phyloP scores from a whole-genome alignment of 2,797 vertebrate genomes.

The Cossypha heuglini region DNA sequence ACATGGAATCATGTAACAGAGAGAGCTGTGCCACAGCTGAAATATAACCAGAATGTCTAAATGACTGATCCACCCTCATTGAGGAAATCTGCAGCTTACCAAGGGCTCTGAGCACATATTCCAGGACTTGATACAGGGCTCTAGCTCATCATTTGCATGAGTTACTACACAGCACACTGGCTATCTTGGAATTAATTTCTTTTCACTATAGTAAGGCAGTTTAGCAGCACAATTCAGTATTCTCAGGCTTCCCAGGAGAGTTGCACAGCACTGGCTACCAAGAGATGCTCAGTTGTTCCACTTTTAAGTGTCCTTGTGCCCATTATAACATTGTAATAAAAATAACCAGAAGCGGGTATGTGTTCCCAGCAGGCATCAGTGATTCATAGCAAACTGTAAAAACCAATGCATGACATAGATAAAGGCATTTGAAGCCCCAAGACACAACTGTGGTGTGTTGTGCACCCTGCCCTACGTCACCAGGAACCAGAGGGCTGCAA shows the following conservation, averaged over 20 bases:
- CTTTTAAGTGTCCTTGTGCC: conserved; percentile 64
- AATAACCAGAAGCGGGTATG: conserved; percentile 57
- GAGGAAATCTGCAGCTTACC: neutral
- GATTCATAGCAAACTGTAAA: conserved; percentile 57
- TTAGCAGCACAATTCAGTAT: neutral
- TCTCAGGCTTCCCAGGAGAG: conserved; percentile 7
- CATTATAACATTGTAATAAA: conserved; percentile 63
- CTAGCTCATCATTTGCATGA: neutral
- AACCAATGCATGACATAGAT: conserved; percentile 50
- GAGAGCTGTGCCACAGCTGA: neutral
- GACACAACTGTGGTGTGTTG: conserved; percentile 16
- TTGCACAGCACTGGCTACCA: conserved; percentile 18
- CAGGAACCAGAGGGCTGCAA: neutral
- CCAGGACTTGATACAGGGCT: neutral
- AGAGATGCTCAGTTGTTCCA: conserved; percentile 36
- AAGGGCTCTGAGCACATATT: neutral
- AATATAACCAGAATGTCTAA: neutral
- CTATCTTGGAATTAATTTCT: neutral
- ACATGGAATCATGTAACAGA: neutral
- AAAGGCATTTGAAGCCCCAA: conserved; percentile 65
- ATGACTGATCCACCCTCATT: neutral
- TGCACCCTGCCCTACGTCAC: conserved; percentile 11
- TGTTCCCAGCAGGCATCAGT: conserved; percentile 64
- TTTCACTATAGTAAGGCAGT: neutral
- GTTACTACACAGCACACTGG: neutral